Base-by-base conservation (phyloP, 2,113 vertebrate species). In the Melanerpes formicivorus region DNA sequence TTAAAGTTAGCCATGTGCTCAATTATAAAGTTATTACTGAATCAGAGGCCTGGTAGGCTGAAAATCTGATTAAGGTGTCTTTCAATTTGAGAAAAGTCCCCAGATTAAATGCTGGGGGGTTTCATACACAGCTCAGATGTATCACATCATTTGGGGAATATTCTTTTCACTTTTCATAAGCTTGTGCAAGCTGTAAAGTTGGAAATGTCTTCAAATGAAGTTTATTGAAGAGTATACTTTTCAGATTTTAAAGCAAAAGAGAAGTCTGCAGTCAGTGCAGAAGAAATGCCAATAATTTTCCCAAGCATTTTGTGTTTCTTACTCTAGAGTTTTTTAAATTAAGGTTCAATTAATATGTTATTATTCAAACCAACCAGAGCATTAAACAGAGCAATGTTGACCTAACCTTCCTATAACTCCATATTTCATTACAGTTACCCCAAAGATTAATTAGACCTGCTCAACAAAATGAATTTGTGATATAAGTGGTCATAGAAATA, bases 101-200 rank as follows among this genome's bases (percentile, higher is more conserved):
- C 18, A 67, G 74, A 84, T 93, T 80, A 76, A 94, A 74, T 88
- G 64, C 30, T 40, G 17, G 2, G 3, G 74, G 90, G 70, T 90
- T 85, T 88, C 76, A 71, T 95, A 70, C 19, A 62, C 75, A 82
- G 11, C 44, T 81, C 87, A 82, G 50, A 60, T 30, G 7, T 94
- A 85, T 90, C 40, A 77, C 92, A 76, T 94, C 76, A 64, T 87
- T 95, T 95, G 86, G 85, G 85, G 86, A 93, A 78, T 95, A 93
- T 73, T 74, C 86, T 82, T 96, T 95, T 65, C 62, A 93, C 77
- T 91, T 95, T 86, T 73, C 96, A 95, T 87, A 96, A 94, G 74
- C 30, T 55, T 81, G 30, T 84, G 42, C 67, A 66, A 93, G 26
- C 56, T 90, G 55, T 75, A 91, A 80, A 84, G 23, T 93, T 94